These are phyloP conservation scores for Meriones psammophilus DNA, from an alignment of 2,797 vertebrate genomes.

Conservation along the genomic window DNA sequence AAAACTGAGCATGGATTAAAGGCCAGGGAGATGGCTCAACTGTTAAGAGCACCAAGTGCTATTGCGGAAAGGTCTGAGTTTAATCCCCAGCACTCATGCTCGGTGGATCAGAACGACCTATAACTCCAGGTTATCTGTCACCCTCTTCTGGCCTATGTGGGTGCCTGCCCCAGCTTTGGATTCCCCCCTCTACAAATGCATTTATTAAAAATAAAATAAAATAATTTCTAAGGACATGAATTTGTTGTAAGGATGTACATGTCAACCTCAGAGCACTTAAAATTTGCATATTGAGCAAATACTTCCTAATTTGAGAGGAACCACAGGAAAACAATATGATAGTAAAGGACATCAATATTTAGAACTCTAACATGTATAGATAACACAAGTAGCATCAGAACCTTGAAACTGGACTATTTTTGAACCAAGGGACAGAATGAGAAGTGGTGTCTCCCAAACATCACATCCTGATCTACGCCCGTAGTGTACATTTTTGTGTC, in stretches of 20 bases:
- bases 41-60: not conserved
- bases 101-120: not conserved
- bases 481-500: fast-evolving
- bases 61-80: not conserved
- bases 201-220: not conserved
- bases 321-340: not conserved
- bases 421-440: not conserved
- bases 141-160: not conserved
- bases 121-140: not conserved
- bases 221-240: not conserved
- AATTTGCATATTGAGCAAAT: not conserved
- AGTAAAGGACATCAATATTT: not conserved
- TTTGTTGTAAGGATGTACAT: not conserved
- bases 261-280: not conserved
- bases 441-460: not conserved
- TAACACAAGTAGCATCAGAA: not conserved
- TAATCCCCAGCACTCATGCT: not conserved
- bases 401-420: not conserved
- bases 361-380: not conserved
- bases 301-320: not conserved
- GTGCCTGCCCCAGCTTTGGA: not conserved
- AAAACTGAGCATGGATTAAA: not conserved
- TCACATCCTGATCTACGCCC: not conserved
- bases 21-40: not conserved
- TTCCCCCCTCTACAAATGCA: not conserved